Evolutionary conservation across 2,113 vertebrate genomes (phyloP).

Genomic region (Tonatia bakeri): DNA sequence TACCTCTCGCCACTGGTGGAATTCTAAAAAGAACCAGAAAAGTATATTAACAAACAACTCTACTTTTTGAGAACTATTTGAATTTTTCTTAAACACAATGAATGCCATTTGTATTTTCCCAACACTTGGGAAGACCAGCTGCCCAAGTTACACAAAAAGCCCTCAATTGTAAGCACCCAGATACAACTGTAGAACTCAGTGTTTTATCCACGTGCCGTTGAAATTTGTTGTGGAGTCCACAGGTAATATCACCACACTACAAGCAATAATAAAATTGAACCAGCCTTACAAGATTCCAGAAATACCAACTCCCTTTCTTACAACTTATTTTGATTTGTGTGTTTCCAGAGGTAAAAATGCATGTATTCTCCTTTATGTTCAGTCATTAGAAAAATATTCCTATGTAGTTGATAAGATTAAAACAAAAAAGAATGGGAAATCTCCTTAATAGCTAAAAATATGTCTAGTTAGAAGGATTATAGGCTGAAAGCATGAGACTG

Average conservation of each 20-base stretch:
- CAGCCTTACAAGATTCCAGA: slow-evolving; percentile 2
- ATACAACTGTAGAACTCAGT: neutral
- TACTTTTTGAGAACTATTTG: neutral
- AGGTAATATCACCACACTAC: neutral
- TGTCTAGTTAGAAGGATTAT: neutral
- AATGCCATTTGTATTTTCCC: neutral
- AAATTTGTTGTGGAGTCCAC: neutral
- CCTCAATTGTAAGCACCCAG: neutral
- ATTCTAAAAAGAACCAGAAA: slow-evolving; percentile 81
- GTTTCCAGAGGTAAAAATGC: neutral
- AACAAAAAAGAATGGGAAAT: neutral
- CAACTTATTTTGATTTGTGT: neutral
- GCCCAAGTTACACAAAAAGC: neutral
- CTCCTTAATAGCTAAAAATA: slow-evolving; percentile 5
- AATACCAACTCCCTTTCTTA: neutral
- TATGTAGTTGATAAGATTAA: slow-evolving; percentile 6
- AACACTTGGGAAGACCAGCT: neutral
- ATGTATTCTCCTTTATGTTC: neutral
- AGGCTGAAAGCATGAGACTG: neutral
- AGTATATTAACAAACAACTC: neutral
- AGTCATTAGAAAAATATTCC: slow-evolving; percentile 28
- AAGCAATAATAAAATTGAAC: neutral
- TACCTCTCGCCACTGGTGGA: slow-evolving; percentile 89
- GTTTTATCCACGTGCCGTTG: neutral
- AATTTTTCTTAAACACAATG: neutral